Evolutionary conservation across 2,797 vertebrate species (phyloP).

Genomic region (Darevskia mixta): DNA sequence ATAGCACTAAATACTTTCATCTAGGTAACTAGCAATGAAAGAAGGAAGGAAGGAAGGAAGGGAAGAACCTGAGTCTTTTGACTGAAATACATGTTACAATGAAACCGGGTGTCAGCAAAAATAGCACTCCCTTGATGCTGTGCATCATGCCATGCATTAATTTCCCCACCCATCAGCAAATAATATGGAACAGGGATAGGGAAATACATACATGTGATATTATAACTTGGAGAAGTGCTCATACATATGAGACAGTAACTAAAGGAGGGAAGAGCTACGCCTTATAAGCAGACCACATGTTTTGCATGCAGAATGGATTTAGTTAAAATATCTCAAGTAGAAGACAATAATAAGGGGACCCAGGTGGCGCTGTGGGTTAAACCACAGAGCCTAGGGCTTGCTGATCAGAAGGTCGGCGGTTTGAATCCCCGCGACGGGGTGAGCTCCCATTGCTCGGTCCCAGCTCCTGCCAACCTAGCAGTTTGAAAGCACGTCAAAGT

Average conservation of each 20-base stretch:
- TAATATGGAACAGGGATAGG: background rate
- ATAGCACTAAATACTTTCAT: background rate
- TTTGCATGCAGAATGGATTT: background rate
- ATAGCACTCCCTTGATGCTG: too few relatives aligned
- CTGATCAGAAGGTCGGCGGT: too few relatives aligned
- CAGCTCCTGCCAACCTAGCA: too few relatives aligned
- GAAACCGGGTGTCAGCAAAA: background rate
- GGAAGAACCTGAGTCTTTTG: background rate
- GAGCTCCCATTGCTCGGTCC: too few relatives aligned
- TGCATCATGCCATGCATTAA: too few relatives aligned
- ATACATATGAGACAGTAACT: background rate
- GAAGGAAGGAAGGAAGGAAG: too few relatives aligned
- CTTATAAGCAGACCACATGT: background rate
- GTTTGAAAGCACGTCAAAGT: too few relatives aligned
- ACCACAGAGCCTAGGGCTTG: too few relatives aligned
- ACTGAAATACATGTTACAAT: background rate
- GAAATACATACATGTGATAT: background rate
- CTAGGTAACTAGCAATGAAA: background rate
- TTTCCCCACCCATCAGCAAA: too few relatives aligned
- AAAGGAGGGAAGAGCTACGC: background rate
- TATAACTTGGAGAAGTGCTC: background rate
- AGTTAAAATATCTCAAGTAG: background rate
- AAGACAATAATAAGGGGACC: background rate
- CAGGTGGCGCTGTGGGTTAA: too few relatives aligned
- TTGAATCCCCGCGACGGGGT: too few relatives aligned